phyloP scores from a whole-genome alignment of 2,797 vertebrate genomes.

The Hapalemur alaotrensis region DNA sequence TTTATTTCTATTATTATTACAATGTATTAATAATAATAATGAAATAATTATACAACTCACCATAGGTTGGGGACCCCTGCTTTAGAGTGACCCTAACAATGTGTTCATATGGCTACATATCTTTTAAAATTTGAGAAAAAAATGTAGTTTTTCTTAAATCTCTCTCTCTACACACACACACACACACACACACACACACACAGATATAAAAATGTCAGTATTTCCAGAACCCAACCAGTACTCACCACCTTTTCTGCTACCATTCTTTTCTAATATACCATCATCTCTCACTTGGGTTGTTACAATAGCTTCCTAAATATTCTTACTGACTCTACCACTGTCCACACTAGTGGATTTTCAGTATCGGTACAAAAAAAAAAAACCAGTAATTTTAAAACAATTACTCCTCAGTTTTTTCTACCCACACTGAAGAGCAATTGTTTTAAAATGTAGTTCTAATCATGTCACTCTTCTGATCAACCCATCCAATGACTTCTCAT shows the following conservation, averaged over 20 bases:
- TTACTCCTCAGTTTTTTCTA: background rate
- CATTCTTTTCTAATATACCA: background rate
- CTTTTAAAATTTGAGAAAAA: background rate
- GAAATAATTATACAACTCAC: too few species aligned
- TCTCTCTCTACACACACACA: background rate
- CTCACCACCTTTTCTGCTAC: background rate
- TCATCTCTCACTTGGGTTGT: background rate
- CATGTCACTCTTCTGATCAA: background rate
- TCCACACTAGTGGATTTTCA: background rate
- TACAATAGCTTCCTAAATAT: background rate
- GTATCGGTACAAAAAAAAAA: background rate
- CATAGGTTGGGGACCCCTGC: too few species aligned
- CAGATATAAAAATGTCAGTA: background rate
- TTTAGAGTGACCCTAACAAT: background rate
- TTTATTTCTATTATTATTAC: too few species aligned
- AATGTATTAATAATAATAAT: too few species aligned
- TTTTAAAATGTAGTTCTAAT: background rate
- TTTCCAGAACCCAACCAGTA: background rate
- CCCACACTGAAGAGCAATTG: background rate
- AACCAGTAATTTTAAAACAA: background rate
- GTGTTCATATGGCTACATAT: background rate
- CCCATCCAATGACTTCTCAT: background rate
- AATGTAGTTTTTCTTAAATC: background rate
- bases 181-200: background rate
- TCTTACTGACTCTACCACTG: background rate